Percentiles rank a stretch among this genome's conserved stretches.
phyloP scores from a whole-genome alignment of 2,113 vertebrate genomes.

The Hystrix brachyura region DNA sequence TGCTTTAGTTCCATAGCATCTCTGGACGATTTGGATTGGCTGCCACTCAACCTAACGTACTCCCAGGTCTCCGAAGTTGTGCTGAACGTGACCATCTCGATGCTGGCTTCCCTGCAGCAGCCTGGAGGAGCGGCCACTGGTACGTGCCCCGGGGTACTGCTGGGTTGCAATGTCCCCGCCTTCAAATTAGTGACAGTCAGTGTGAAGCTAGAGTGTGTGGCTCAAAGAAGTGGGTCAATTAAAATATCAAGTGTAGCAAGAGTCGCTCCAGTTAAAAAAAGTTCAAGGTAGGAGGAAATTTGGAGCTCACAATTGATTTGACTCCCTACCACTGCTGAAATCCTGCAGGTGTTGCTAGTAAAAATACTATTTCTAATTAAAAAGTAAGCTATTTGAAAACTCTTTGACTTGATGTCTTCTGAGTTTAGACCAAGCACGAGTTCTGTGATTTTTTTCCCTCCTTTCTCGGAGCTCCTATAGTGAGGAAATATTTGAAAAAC shows the following conservation, averaged over 20 bases:
- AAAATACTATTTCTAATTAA: not conserved
- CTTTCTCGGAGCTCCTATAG: not conserved
- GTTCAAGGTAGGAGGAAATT: not conserved
- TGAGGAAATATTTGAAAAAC: not conserved
- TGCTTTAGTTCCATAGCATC: slow-evolving; percentile 80
- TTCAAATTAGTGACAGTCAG: not conserved
- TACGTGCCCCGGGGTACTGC: not conserved
- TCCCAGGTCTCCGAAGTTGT: slow-evolving; percentile 65
- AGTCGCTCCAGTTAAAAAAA: not conserved
- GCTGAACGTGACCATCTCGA: slow-evolving; percentile 78
- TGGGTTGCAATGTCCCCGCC: not conserved
- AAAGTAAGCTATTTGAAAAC: not conserved
- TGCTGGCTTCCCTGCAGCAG: slow-evolving; percentile 44
- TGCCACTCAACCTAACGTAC: slow-evolving; percentile 61
- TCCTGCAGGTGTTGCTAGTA: not conserved
- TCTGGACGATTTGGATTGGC: slow-evolving; percentile 77
- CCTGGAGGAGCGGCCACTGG: not conserved
- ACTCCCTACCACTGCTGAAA: not conserved
- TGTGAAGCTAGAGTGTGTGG: not conserved
- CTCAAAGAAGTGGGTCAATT: not conserved
- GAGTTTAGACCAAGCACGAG: not conserved
- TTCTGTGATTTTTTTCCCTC: not conserved
- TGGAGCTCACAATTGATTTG: not conserved
- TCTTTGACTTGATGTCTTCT: not conserved
- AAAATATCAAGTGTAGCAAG: not conserved